Base-by-base conservation (phyloP, 1,140 invertebrate species). In the Trachelipus rathkii region DNA sequence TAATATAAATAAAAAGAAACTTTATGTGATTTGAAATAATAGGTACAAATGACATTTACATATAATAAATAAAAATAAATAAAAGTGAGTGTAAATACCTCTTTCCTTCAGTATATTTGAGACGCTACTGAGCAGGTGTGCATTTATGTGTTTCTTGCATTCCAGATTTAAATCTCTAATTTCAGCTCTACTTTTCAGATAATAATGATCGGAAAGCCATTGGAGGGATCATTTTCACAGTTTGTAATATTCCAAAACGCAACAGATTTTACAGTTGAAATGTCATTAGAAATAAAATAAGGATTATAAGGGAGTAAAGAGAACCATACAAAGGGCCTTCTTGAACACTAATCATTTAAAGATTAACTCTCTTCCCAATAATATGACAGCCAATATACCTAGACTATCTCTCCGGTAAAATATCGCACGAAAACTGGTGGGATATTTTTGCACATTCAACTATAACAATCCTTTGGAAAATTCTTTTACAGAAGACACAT, bases 311-410 rank as follows among this genome's bases (percentile, higher is more conserved):
- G 50, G 50, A 60, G 50, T 15, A 8, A 60, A 60, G 4, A 60
- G 11, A 15, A 60, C 50, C 50, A 60, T 60, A 60, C n/a, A 60
- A 60, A 19, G 50, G 50, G 4, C 50, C 50, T 60, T 60, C 50
- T 19, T 60, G 50, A 60, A 60, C 11, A 19, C 50, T 15, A n/a
- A n/a, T 8, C 8, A 8, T 60, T 60, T 19, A 60, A 19, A 13
- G 50, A 13, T 8, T 4, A 60, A 19, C 50, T 60, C 19, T 60
- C 19, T 19, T 60, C 1, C 50, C 50, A 60, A 1, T 60, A 60
- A 60, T 60, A 60, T 60, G 50, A 60, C n/a, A 60, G 50, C 50
- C 50, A 60, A 60, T 60, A n/a, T 13, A 60, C 11, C 8, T n/a
- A n/a, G 11, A 60, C 50, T 60, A n/a, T 60, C 50, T 15, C 11